phyloP scores from a whole-genome alignment of 1,140 invertebrate species.

The Drosophila pachea region DNA sequence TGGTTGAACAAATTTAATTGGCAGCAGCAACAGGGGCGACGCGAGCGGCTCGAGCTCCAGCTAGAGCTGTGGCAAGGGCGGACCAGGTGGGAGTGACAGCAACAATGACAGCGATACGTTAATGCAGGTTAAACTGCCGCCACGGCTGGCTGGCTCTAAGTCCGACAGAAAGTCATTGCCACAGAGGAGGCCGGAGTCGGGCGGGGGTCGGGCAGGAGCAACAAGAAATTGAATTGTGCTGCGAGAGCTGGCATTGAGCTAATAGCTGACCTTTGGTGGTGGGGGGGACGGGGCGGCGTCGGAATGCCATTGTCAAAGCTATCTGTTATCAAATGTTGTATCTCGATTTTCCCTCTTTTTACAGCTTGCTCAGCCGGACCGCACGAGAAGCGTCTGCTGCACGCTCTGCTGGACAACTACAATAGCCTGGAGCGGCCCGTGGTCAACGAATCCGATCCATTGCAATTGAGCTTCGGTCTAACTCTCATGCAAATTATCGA shows the following conservation, averaged over 20 bases:
- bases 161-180: slow-evolving; percentile 28
- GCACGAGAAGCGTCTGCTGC: slow-evolving; percentile 94
- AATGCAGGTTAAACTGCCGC: slow-evolving; percentile 56
- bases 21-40: slow-evolving; percentile 40
- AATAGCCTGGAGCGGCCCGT: slow-evolving; percentile 98
- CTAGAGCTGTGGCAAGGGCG: not conserved
- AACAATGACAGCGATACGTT: slow-evolving; percentile 49
- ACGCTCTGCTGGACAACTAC: slow-evolving; percentile 95
- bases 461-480: slow-evolving; percentile 96
- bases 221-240: slow-evolving; percentile 30
- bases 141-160: slow-evolving; percentile 37
- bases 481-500: slow-evolving; percentile 99
- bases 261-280: too few relatives aligned
- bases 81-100: slow-evolving; percentile 15
- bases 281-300: too few relatives aligned
- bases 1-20: slow-evolving; percentile 61
- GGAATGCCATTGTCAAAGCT: too few relatives aligned
- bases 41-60: not conserved
- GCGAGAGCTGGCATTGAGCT: slow-evolving; percentile 1
- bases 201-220: not conserved
- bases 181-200: not conserved
- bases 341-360: slow-evolving; percentile 28
- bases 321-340: not conserved
- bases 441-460: slow-evolving; percentile 96
- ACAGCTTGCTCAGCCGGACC: slow-evolving; percentile 89